Conservation (phyloP, 2,113 vertebrate genomes). For the Seriola rivoliana region DNA sequence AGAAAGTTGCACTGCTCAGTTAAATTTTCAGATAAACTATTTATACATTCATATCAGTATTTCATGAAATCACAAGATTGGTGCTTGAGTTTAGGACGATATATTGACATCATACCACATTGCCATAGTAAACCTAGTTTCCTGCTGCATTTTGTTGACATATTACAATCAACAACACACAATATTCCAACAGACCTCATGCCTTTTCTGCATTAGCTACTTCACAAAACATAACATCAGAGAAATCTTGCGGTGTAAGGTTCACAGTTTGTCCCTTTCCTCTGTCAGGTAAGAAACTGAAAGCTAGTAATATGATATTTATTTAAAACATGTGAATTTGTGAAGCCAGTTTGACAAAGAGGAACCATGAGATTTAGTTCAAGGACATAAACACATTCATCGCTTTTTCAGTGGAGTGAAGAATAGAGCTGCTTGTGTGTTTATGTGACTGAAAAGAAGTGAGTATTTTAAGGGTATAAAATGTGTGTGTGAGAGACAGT, state of each 20-base stretch:
- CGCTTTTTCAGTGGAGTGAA: background rate
- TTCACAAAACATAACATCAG: background rate
- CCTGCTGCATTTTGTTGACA: background rate
- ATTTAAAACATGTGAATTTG: background rate
- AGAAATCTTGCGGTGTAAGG: background rate
- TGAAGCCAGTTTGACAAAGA: conserved; percentile 7
- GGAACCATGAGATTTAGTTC: background rate
- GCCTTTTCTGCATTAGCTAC: background rate
- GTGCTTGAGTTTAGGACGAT: background rate
- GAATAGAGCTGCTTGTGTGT: conserved; percentile 13
- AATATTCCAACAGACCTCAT: background rate
- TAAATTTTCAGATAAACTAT: background rate
- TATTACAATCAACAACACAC: background rate
- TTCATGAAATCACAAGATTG: background rate
- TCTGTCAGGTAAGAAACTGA: background rate
- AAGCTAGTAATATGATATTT: conserved; percentile 9
- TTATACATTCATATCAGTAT: background rate
- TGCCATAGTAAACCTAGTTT: background rate
- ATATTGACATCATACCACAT: background rate
- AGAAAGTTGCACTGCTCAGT: background rate
- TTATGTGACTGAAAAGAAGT: background rate
- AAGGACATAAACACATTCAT: background rate
- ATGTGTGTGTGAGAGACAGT: conserved; percentile 23
- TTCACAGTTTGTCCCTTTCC: background rate
- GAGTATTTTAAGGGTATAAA: conserved; percentile 2